Conservation (phyloP, 2,888 invertebrate genomes). For the Drosophila glabriapex region DNA sequence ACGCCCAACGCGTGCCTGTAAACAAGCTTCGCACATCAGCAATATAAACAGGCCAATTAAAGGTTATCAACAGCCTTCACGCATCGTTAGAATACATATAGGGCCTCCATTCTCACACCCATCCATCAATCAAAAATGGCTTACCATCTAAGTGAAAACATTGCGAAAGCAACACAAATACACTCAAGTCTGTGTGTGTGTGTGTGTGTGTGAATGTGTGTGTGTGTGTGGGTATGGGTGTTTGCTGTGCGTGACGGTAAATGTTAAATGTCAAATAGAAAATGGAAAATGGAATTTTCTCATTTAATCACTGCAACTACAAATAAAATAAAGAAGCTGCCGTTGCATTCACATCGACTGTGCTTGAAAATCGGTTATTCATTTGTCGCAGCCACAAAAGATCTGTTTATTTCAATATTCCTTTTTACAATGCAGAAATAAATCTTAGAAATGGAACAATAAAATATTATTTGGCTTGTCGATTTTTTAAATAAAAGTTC, state of each 20-base stretch:
- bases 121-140: conserved; percentile 47
- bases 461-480: not conserved
- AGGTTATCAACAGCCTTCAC: conserved; percentile 52
- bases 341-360: not conserved
- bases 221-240: not conserved
- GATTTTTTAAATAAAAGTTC: conserved; percentile 12
- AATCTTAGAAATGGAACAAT: not conserved
- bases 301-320: conserved; percentile 52
- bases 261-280: conserved; percentile 25
- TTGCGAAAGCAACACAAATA: conserved; percentile 5
- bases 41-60: conserved; percentile 69
- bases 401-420: not conserved
- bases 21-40: conserved; percentile 55
- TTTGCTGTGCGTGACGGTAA: conserved; percentile 1
- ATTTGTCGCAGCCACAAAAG: conserved; percentile 4
- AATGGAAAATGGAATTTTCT: conserved; percentile 27
- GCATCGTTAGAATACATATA: conserved; percentile 36
- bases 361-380: not conserved
- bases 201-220: not conserved
- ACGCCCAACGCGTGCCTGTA: conserved; percentile 47
- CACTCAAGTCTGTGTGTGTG: not conserved
- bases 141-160: conserved; percentile 19
- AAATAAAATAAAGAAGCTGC: conserved; percentile 25
- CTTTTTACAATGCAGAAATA: not conserved
- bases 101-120: conserved; percentile 38